Base-by-base conservation (phyloP, 2,113 vertebrate species). In the Cryptoleucopteryx plumbea region DNA sequence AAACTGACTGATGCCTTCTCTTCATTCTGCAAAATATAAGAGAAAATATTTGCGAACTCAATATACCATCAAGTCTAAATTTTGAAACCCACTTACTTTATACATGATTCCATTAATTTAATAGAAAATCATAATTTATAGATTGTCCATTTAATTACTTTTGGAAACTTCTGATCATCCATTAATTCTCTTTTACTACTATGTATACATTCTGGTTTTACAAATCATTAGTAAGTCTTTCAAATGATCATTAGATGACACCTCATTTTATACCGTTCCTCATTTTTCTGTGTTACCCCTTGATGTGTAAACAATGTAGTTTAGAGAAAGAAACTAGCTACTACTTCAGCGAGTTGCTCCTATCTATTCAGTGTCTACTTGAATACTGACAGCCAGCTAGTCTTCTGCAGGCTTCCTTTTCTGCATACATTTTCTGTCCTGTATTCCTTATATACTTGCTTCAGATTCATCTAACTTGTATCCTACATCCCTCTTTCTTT, bases 1-100 rank as follows among this genome's bases (percentile, higher is more conserved):
- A 98, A 99, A 95, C 98, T 98, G 43, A 98, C 97, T 2, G 98
- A 77, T 83, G 88, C 88, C 86, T 95, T 98, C 36, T 98, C 98
- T 98, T 99, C 98, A 87, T 97, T 88, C 98, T 99, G 90, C 38
- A 40, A 93, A 96, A 96, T 38, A 86, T 29, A 93, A 75, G 47
- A 75, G 21, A 94, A 91, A 94, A 68, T 61, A 43, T 7, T 75
- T n/a, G 3, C 25, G 61, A 75, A 86, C 50, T 36, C 43, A 50
- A 50, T 38, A 47, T 4, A 90, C 5, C 5, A 31, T 7, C 4
- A 73, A 3, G 12, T 73, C 61, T 87, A 12, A 25, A 94, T 62
- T 78, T 90, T 70, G 63, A 65, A 67, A 48, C 3, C 5, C 20
- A 73, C 21, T 87, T 74, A 52, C 13, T 82, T 71, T 40, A 67